Evolutionary conservation across 2,888 invertebrate genomes (phyloP).

Genomic region (Melikaiella ostensackeni): DNA sequence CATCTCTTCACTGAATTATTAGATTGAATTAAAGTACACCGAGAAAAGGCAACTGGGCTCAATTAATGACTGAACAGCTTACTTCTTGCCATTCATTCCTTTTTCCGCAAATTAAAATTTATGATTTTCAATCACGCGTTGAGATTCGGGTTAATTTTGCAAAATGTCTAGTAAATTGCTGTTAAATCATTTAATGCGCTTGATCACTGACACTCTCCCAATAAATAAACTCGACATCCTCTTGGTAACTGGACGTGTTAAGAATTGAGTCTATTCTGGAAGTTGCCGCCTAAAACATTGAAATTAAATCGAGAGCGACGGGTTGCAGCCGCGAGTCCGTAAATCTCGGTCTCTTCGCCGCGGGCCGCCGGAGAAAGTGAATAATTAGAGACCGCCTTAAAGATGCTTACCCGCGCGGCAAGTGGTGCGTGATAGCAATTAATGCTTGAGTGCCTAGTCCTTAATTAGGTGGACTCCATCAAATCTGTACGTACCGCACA

Average conservation of each 20-base stretch:
- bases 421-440: conserved; percentile 55
- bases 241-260: neutral
- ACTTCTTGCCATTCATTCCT: neutral
- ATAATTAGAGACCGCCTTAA: conserved; percentile 48
- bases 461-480: conserved; percentile 51
- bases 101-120: neutral
- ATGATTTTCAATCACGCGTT: neutral
- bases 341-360: conserved; percentile 43
- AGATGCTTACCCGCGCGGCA: conserved; percentile 42
- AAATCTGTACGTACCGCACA: conserved; percentile 30
- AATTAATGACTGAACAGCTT: conserved; percentile 4
- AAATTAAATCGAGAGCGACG: conserved; percentile 46
- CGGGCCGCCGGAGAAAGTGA: conserved; percentile 50
- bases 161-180: neutral
- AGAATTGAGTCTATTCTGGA: conserved; percentile 31
- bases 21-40: neutral
- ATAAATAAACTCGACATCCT: neutral
- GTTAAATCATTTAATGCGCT: neutral
- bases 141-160: neutral
- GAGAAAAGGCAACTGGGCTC: neutral
- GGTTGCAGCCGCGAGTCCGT: conserved; percentile 43
- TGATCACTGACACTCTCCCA: neutral
- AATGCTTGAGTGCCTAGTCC: conserved; percentile 49
- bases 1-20: neutral
- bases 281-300: conserved; percentile 35